Evolutionary conservation across 2,113 vertebrate species (phyloP).

Genomic region (Aleadryas rufinucha): DNA sequence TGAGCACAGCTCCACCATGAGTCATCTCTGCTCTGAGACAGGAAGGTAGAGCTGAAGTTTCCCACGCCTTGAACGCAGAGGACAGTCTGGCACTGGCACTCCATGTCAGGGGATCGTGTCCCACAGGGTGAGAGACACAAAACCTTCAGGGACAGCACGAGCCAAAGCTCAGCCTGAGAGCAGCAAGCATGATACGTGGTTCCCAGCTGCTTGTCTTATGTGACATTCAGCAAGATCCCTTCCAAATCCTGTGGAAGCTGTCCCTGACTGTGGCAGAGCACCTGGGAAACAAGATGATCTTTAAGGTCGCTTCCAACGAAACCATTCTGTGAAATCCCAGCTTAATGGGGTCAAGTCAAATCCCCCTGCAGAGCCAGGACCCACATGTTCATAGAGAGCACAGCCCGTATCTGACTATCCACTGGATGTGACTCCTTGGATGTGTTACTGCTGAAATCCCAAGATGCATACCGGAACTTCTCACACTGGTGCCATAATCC

Average conservation of each 20-base stretch:
- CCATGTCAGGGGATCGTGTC: background rate
- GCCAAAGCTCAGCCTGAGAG: background rate
- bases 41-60: background rate
- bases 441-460: background rate
- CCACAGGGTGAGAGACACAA: fast-evolving
- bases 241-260: background rate
- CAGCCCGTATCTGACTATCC: background rate
- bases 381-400: background rate
- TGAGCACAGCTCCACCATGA: fast-evolving
- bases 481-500: background rate
- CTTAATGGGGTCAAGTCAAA: background rate
- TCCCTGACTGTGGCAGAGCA: background rate
- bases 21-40: background rate
- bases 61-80: fast-evolving
- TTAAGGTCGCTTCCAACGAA: background rate
- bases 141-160: background rate
- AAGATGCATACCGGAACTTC: background rate
- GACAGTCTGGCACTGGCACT: background rate
- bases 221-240: background rate
- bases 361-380: background rate
- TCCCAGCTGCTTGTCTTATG: fast-evolving
- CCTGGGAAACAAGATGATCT: too few relatives aligned
- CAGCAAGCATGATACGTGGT: fast-evolving
- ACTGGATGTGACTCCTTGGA: background rate
- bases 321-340: background rate